Conservation (phyloP, 2,888 invertebrate species). For the Nephrotoma guestfalica region DNA sequence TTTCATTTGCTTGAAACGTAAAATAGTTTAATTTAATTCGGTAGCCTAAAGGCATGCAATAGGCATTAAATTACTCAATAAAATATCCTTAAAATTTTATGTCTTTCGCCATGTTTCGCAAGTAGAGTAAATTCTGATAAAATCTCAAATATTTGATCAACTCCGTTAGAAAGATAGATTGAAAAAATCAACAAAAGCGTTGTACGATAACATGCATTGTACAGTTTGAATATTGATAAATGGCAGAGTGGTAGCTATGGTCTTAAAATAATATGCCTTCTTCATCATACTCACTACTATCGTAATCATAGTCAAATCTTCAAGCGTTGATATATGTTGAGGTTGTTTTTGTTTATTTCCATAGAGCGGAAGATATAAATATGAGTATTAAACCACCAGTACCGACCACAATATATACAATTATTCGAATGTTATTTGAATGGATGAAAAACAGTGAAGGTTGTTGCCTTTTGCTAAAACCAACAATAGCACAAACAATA, state of each 20-base stretch:
- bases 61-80: no score
- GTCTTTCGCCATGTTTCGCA: not conserved
- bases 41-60: no score
- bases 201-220: not conserved
- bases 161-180: not conserved
- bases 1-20: no score
- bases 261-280: not conserved
- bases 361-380: not conserved
- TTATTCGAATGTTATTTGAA: not conserved
- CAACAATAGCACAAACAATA: not conserved
- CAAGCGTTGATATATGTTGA: not conserved
- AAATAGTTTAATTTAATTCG: no score
- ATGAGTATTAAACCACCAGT: not conserved
- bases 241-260: not conserved
- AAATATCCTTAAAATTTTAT: no score
- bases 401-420: not conserved
- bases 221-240: not conserved
- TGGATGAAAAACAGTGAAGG: not conserved
- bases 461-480: not conserved
- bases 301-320: not conserved
- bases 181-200: not conserved
- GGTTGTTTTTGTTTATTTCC: not conserved
- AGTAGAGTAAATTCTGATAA: not conserved
- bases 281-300: not conserved
- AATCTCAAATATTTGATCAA: not conserved